Percentiles rank a stretch among this genome's conserved stretches.
Evolutionary conservation across 2,113 vertebrate genomes (phyloP).

Genomic region (Psittacula cyanocephala): DNA sequence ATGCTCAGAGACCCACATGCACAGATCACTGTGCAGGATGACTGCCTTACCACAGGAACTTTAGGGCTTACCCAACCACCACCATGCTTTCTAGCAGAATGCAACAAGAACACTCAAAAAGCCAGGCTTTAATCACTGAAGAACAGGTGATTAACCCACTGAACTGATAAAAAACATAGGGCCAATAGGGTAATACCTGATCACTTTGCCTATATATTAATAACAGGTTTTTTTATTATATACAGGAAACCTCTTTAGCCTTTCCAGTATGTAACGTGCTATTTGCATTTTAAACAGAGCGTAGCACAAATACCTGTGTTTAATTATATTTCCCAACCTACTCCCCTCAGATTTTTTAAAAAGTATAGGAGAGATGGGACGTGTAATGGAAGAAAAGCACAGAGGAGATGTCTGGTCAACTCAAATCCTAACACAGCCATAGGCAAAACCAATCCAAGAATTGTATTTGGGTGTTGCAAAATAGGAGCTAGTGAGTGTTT

Average conservation of each 20-base stretch:
- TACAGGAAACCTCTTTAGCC: not conserved
- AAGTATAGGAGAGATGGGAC: not conserved
- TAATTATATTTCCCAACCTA: not conserved
- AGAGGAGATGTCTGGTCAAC: not conserved
- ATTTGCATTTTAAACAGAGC: not conserved
- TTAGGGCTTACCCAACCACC: not conserved
- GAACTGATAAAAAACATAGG: not conserved
- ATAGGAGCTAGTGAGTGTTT: not conserved
- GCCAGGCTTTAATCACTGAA: not conserved
- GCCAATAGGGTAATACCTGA: not conserved
- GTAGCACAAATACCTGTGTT: not conserved
- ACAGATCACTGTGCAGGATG: not conserved
- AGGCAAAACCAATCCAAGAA: not conserved
- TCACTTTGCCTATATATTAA: not conserved
- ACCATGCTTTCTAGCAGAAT: not conserved
- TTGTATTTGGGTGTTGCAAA: not conserved
- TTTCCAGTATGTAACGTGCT: not conserved
- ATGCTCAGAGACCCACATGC: not conserved
- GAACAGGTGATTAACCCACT: not conserved
- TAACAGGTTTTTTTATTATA: not conserved
- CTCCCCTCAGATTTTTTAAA: not conserved
- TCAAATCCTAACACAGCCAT: not conserved
- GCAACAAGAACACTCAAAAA: not conserved
- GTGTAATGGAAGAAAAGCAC: not conserved
- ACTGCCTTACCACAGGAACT: not conserved